Evolutionary conservation across 2,797 vertebrate genomes (phyloP), one percentile per base, ranked within the genome.

Genomic region (Streptopelia turtur): DNA sequence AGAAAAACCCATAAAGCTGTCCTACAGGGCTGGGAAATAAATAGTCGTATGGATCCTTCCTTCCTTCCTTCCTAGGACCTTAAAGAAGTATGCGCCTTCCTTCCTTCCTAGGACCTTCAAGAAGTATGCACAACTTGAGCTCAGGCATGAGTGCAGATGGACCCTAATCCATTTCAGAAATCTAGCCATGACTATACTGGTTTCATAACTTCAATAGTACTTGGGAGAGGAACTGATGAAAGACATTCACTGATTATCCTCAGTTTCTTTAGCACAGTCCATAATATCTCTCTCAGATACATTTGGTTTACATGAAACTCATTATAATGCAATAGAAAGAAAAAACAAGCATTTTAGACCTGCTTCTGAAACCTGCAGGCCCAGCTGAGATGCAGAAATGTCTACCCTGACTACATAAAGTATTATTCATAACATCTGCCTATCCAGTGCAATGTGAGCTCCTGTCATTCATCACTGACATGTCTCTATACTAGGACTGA

Each of bases 341-440:
- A 82, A 82, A 84, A 89, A 77, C 5, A 80, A 87, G 17, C 23
- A 57, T 69, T 89, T 84, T 71, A 84, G 75, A 79, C 21, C 56
- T 53, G 22, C 28, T 69, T n/a, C 35, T 77, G 71, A 60, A 68
- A 77, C 22, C 64, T 90, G 45, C 55, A 76, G 66, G 63, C 59
- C 79, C 91, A 86, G 65, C 11, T 74, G 77, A 91, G 88, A 27
- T 63, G 52, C 61, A 50, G 82, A 64, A 78, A 68, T 12, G 33
- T 68, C 82, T 49, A 9, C 63, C 22, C 31, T 78, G 71, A 39
- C 76, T 66, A 35, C 35, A 56, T 35, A 92, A 56, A 60, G 12
- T 41, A 60, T 37, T 85, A 80, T 65, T 89, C 66, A 39, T 39
- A 93, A 53, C 79, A 94, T 93, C 91, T 93, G 81, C 78, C 84